Base-by-base conservation (phyloP, 1,140 invertebrate species). In the Liolophura sinensis region DNA sequence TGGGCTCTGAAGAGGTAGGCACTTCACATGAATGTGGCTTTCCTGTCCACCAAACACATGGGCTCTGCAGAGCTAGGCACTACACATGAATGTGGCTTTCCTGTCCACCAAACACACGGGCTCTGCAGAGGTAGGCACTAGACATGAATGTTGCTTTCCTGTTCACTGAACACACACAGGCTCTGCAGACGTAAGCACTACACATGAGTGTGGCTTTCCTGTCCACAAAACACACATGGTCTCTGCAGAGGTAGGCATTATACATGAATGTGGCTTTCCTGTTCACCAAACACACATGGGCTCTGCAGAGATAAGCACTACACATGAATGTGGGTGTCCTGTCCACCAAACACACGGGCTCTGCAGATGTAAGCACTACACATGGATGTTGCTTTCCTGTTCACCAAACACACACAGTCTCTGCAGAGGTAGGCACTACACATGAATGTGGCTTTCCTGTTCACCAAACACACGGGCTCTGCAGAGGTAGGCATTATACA, bases 41-140 rank as follows among this genome's bases (percentile, higher is more conserved):
- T 16, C 22, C 24, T 27, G 16, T 46, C 59, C 16, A 25, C 27
- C 27, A 22, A 47, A 27, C 49, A 62, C 6, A 15, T 15, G 20
- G 6, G 49, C 61, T 25, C 61, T 62, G 20, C 61, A 62, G 22
- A 40, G 31, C 3, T 40, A 40, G 31, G 31, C 31, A 3, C 31
- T 40, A 9, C 9, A 9, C n/a, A n/a, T n/a, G n/a, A n/a, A n/a
- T 27, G 27, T 54, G 51, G n/a, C 59, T 20, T 31, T 16, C 22
- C 24, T 27, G 16, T 46, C 59, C 16, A 25, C 27, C 27, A 22
- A 47, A 27, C 49, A 62, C 6, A 15, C 24, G 20, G 6, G 49
- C 61, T 25, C 61, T 62, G 20, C 61, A 62, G 22, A 40, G 31
- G 31, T 40, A 40, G 31, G 31, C 31, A 3, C 31, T 40, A 9